Conservation (phyloP, 2,888 invertebrate genomes). For the Mystacides longicornis region DNA sequence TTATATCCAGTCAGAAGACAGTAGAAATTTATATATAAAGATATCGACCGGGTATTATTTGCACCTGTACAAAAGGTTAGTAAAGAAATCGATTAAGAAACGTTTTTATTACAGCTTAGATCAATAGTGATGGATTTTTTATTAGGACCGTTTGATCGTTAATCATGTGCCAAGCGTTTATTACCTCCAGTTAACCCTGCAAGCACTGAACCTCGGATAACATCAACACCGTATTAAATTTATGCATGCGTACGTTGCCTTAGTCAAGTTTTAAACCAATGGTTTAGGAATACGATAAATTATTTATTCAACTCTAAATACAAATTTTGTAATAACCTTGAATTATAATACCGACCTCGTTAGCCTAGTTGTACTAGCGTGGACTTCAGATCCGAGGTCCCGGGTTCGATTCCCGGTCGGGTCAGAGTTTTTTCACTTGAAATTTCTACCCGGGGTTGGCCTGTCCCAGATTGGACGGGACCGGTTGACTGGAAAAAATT, state of each 20-base stretch:
- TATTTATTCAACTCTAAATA: too few relatives aligned
- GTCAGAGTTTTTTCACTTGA: too few relatives aligned
- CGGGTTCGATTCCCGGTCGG: too few relatives aligned
- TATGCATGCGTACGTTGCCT: background rate
- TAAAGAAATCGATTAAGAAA: conserved; percentile 15
- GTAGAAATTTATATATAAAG: background rate
- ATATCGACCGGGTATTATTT: background rate
- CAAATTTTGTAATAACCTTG: too few relatives aligned
- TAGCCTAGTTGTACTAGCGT: too few relatives aligned
- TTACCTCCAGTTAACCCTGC: conserved; percentile 12
- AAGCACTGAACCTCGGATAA: conserved; percentile 9
- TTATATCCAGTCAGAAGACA: too few relatives aligned
- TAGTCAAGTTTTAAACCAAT: conserved; percentile 11
- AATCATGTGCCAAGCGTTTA: conserved; percentile 14
- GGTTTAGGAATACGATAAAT: background rate
- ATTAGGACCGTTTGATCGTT: conserved; percentile 14
- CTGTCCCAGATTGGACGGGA: too few relatives aligned
- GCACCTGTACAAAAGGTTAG: conserved; percentile 3
- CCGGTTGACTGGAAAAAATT: too few relatives aligned
- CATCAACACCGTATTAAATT: conserved; percentile 4
- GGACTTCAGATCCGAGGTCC: too few relatives aligned
- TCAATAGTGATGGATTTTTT: conserved; percentile 16
- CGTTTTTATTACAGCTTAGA: conserved; percentile 14
- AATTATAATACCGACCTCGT: too few relatives aligned
- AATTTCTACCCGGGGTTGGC: too few relatives aligned